Evolutionary conservation across 2,888 invertebrate species (phyloP).

Genomic region (Pachymerium ferrugineum): DNA sequence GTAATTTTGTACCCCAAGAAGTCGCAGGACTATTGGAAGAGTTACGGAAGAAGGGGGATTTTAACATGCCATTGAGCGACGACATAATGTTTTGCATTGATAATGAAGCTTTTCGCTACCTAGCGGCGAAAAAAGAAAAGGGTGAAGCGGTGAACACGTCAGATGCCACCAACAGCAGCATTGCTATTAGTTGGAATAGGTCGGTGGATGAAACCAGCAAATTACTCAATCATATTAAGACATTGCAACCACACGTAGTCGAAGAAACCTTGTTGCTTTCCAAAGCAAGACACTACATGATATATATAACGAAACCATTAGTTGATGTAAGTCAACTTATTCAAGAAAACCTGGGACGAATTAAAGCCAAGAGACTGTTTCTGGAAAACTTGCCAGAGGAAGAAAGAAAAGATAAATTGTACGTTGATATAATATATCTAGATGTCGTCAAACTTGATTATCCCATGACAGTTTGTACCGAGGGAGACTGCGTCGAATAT

Average conservation of each 20-base stretch:
- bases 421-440: slow-evolving; percentile 7
- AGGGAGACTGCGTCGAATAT: neutral
- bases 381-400: neutral
- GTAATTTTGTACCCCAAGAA: slow-evolving; percentile 35
- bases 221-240: slow-evolving; percentile 32
- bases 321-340: slow-evolving; percentile 30
- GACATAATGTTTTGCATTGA: slow-evolving; percentile 38
- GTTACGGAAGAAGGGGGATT: slow-evolving; percentile 18
- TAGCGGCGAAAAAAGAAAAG: slow-evolving; percentile 34
- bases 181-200: slow-evolving; percentile 36
- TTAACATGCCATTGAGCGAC: neutral
- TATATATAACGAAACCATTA: slow-evolving; percentile 28
- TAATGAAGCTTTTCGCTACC: slow-evolving; percentile 38
- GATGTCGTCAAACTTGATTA: neutral
- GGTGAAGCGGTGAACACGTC: slow-evolving; percentile 31
- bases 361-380: neutral
- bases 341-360: slow-evolving; percentile 1
- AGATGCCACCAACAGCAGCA: neutral
- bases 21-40: slow-evolving; percentile 28
- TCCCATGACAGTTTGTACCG: slow-evolving; percentile 21
- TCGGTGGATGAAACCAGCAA: slow-evolving; percentile 35
- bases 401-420: neutral
- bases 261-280: slow-evolving; percentile 13
- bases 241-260: neutral
- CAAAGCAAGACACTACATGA: slow-evolving; percentile 2